Base-by-base conservation (phyloP, 2,113 vertebrate genomes). In the Erythrolamprus reginae region DNA sequence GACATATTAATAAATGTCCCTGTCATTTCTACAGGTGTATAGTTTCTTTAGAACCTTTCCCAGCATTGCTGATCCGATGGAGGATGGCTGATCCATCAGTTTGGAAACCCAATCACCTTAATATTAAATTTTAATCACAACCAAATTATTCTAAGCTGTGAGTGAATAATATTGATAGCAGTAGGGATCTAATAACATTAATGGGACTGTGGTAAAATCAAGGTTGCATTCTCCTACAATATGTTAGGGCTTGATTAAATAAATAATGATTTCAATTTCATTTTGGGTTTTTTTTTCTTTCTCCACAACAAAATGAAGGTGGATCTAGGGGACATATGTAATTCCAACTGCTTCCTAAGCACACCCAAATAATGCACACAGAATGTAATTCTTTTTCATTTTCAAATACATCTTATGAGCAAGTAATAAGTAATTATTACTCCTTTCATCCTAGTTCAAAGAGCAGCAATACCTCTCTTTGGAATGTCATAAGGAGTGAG, bases 351-450 rank as follows among this genome's bases (percentile, higher is more conserved):
- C 89, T 88, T 94, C 56, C 86, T 92, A 88, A 92, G 47, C 47
- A 94, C 38, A 82, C 26, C 38, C 92, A 93, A 95, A 93, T 94
- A 93, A 94, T 91, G 93, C 51, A 91, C 82, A 50, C 84, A 51
- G 19, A 93, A 87, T 3, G 89, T 93, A 95, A 94, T 89, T 38
- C 12, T 93, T 94, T 92, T 88, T 65, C 92, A 33, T 77, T 93
- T 89, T 86, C n/a, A 92, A 95, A 92, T 93, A 58, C 47, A 90
- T 82, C 90, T 84, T 77, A 87, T 92, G 94, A 95, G 94, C 50
- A 51, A 86, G 87, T 93, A 89, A 70, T 87, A 92, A n/a, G 19
- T 84, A 91, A 52, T 89, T 50, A 26, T 87, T 86, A 90, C 91
- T 84, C 24, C 91, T 92, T 23, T 89, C 86, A 47, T 90, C 26